Conservation (phyloP, 2,113 vertebrate species). For the Oryzias javanicus region DNA sequence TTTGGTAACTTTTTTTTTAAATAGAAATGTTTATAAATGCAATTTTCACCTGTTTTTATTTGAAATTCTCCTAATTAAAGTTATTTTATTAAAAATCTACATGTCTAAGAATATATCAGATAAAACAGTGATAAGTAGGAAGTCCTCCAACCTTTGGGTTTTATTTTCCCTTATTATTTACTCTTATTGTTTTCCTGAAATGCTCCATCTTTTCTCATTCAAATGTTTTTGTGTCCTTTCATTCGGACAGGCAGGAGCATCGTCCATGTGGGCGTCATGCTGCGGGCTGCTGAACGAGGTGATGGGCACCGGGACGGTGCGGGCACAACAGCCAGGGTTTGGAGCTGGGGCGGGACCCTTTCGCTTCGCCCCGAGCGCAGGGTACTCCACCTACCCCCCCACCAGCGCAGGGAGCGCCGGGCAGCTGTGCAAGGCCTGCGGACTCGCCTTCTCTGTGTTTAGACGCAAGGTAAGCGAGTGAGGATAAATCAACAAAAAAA, state of each 20-base stretch:
- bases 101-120: too few species aligned
- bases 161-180: too few species aligned
- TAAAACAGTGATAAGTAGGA: too few species aligned
- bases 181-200: too few species aligned
- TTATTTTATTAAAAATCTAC: too few species aligned
- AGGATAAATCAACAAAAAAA: neutral
- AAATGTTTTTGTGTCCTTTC: slow-evolving; percentile 5
- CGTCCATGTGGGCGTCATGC: slow-evolving; percentile 99
- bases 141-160: too few species aligned
- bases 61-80: too few species aligned
- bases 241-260: slow-evolving; percentile 86
- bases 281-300: slow-evolving; percentile 97
- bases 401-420: slow-evolving; percentile 80
- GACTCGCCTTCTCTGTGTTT: slow-evolving; percentile 92
- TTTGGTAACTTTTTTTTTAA: too few species aligned
- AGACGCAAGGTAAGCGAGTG: slow-evolving; percentile 86
- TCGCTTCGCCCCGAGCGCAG: slow-evolving; percentile 86
- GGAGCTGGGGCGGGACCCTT: slow-evolving; percentile 88
- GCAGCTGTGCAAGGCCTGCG: slow-evolving; percentile 92
- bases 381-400: slow-evolving; percentile 88
- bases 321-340: slow-evolving; percentile 90
- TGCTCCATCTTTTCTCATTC: neutral
- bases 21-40: too few species aligned
- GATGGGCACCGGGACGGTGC: slow-evolving; percentile 94
- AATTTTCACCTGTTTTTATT: too few species aligned